Evolutionary conservation across 2,797 vertebrate genomes (phyloP).

Genomic region (Aeoliscus strigatus): DNA sequence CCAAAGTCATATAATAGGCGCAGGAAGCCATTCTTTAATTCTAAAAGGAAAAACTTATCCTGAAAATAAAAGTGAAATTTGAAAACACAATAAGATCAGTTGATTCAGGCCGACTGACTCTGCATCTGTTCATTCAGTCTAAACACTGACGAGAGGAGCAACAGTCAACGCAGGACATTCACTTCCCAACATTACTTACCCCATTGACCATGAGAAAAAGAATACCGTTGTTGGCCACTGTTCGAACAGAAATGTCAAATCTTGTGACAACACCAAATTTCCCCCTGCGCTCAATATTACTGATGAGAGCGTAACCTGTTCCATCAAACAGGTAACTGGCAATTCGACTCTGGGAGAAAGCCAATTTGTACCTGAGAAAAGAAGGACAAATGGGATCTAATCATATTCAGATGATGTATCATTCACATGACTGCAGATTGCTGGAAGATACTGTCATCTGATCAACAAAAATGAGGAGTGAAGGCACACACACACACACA

Average conservation of each 20-base stretch:
- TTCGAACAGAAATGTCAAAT: constrained; percentile 94
- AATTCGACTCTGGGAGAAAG: constrained; percentile 91
- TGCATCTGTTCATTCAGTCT: too few species aligned
- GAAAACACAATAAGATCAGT: too few species aligned
- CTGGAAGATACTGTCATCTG: too few species aligned
- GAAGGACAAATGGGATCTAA: constrained; percentile 1
- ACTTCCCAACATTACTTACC: too few species aligned
- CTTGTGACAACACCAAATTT: constrained; percentile 89
- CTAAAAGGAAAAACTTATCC: constrained; percentile 90
- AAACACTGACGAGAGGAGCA: too few species aligned
- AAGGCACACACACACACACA: too few species aligned
- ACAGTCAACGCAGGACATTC: too few species aligned
- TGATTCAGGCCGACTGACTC: too few species aligned
- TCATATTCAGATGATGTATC: too few species aligned
- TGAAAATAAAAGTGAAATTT: constrained; percentile 56
- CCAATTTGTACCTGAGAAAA: constrained; percentile 85
- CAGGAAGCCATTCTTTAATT: constrained; percentile 87
- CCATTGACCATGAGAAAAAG: constrained; percentile 91
- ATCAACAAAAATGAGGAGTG: too few species aligned
- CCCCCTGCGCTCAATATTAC: constrained; percentile 85
- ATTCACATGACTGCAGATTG: too few species aligned
- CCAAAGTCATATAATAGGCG: constrained; percentile 92
- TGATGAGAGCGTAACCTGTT: constrained; percentile 87
- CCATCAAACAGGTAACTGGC: constrained; percentile 95
- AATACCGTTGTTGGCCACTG: constrained; percentile 83